phyloP scores from a whole-genome alignment of 2,113 vertebrate species.

The Heliornis fulica region DNA sequence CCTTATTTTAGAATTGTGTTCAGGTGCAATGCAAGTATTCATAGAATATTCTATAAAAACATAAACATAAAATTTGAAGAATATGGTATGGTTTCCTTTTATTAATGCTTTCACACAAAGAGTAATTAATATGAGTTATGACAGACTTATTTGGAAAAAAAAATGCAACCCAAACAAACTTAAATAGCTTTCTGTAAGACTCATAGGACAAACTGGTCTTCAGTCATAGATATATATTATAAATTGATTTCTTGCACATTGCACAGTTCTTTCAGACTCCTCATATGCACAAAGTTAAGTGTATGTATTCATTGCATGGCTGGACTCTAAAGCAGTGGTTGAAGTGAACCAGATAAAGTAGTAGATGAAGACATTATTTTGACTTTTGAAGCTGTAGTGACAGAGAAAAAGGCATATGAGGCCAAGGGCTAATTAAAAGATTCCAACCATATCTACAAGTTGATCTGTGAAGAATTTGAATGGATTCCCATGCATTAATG shows the following conservation, averaged over 20 bases:
- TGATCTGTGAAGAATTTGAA: conserved; percentile 5
- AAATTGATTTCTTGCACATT: not conserved
- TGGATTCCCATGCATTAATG: not conserved
- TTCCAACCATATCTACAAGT: not conserved
- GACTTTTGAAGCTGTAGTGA: not conserved
- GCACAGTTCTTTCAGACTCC: not conserved
- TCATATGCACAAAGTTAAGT: not conserved
- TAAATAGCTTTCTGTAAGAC: not conserved
- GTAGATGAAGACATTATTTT: not conserved
- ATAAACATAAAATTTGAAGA: not conserved
- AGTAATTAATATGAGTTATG: not conserved
- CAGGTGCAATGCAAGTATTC: not conserved
- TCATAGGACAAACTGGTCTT: not conserved
- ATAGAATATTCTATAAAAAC: not conserved
- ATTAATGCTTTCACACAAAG: not conserved
- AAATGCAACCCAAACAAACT: not conserved
- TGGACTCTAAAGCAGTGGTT: not conserved
- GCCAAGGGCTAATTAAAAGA: conserved; percentile 13
- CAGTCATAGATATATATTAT: not conserved
- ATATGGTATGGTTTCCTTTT: not conserved
- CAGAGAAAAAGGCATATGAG: not conserved
- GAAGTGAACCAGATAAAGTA: not conserved
- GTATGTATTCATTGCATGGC: not conserved
- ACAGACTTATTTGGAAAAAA: not conserved
- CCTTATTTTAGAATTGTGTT: not conserved